Base-by-base conservation (phyloP, 2,113 vertebrate species). In the Cercocebus atys region DNA sequence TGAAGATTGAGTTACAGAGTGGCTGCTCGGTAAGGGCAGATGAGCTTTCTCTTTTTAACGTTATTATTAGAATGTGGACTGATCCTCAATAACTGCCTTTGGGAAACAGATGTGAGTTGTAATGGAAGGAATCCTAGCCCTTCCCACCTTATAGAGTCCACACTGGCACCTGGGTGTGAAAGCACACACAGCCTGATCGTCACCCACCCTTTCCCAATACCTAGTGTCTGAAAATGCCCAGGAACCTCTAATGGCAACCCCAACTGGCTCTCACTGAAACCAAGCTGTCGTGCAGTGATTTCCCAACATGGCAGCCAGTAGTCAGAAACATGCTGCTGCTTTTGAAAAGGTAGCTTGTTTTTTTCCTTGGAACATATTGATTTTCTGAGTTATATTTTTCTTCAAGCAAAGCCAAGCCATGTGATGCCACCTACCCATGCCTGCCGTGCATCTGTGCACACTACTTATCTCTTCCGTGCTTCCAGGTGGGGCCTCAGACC, bases 401-500 rank as follows among this genome's bases (percentile, higher is more conserved):
- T 52, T n/a, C 45, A 61, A 57, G 55, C n/a, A 87, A 55, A 86
- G 25, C 47, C 85, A 55, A 70, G 66, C 13, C 66, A 1, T 7
- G 11, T 12, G 38, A 61, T 57, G 38, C 43, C 25, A 4, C 17
- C 50, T 43, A 20, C 5, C 47, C 9, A 0, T 10, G 40, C 30
- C 30, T 13, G 0, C 68, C 25, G 0, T 6, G 6, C 35, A 0
- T 2, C 22, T 23, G 8, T 14, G 30, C 25, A 0, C 3, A 13
- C 50, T 9, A 10, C 61, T 22, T 38, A 1, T 47, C 80, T n/a
- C 64, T 23, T 75, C 50, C 11, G 35, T 35, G 35, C 11, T 47
- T 75, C 25, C 14, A 61, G 23, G 4, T 9, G 10, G 20, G 35
- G 13, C 59, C 38, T 85, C 59, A 88, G 43, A n/a, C 25, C 22